phyloP scores from a whole-genome alignment of 2,113 vertebrate species.

The Periophthalmus modestus region DNA sequence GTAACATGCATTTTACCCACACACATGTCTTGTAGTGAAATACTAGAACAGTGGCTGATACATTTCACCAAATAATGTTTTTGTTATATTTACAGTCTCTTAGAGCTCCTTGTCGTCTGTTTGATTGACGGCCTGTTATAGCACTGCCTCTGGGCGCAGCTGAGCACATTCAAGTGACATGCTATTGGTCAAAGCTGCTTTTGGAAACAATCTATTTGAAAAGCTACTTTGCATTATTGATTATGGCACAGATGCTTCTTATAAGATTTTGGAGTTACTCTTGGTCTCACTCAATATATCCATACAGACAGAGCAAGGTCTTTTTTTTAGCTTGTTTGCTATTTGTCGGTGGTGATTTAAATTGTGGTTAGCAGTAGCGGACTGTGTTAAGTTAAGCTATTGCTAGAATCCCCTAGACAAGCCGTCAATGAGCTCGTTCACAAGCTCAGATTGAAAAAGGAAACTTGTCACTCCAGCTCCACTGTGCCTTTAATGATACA shows the following conservation, averaged over 20 bases:
- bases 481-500: background rate
- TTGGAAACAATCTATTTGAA: background rate
- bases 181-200: background rate
- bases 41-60: background rate
- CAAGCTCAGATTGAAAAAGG: slow-evolving; percentile 4
- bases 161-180: slow-evolving; percentile 1
- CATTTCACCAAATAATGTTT: background rate
- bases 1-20: background rate
- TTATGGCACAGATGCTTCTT: slow-evolving; percentile 3
- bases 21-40: background rate
- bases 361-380: background rate
- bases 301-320: too few species aligned
- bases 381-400: background rate
- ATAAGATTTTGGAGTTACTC: background rate
- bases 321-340: background rate
- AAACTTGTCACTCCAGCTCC: slow-evolving; percentile 17
- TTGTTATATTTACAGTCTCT: background rate
- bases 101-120: background rate
- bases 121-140: background rate
- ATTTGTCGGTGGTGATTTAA: background rate
- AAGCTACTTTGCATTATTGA: slow-evolving; percentile 36
- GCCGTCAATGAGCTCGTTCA: slow-evolving; percentile 16
- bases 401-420: background rate
- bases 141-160: background rate
- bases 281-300: background rate